Evolutionary conservation across 2,888 invertebrate genomes (phyloP).

Genomic region (Cantharis lateralis): DNA sequence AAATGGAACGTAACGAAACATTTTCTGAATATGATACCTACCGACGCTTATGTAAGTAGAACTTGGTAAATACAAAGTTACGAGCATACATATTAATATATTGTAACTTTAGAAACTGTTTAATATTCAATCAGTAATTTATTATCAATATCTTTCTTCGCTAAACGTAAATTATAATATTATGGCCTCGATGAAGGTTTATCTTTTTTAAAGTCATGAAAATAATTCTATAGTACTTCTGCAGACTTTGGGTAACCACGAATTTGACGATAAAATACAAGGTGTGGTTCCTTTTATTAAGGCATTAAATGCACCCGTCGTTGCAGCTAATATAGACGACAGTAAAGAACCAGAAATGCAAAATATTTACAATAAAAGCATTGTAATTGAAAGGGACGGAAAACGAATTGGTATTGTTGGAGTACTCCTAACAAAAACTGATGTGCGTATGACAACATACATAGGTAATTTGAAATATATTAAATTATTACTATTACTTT

Average conservation of each 20-base stretch:
- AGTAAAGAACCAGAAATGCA: constrained; percentile 66
- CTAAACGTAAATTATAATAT: neutral
- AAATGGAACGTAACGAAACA: constrained; percentile 74
- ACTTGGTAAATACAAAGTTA: neutral
- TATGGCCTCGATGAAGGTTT: neutral
- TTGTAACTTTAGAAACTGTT: neutral
- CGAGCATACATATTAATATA: neutral
- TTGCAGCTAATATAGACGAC: constrained; percentile 78
- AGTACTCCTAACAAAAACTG: constrained; percentile 70
- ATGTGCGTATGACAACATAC: constrained; percentile 56
- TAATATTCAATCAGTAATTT: neutral
- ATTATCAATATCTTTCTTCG: neutral
- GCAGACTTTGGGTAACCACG: constrained; percentile 92
- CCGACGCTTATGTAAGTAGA: constrained; percentile 74
- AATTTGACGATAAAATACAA: constrained; percentile 81
- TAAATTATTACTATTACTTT: constrained; percentile 21
- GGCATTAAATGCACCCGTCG: constrained; percentile 70
- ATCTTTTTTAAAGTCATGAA: neutral
- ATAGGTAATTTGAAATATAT: too few relatives aligned
- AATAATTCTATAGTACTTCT: constrained; percentile 29
- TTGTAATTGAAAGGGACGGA: constrained; percentile 65
- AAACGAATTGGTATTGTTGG: constrained; percentile 80
- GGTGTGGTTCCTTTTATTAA: constrained; percentile 78
- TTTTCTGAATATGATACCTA: constrained; percentile 75
- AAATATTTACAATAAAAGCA: constrained; percentile 66